Percentiles rank a stretch among this genome's conserved stretches.
phyloP scores from a whole-genome alignment of 1,140 invertebrate species.

The honey bee (Apis mellifera) region DNA sequence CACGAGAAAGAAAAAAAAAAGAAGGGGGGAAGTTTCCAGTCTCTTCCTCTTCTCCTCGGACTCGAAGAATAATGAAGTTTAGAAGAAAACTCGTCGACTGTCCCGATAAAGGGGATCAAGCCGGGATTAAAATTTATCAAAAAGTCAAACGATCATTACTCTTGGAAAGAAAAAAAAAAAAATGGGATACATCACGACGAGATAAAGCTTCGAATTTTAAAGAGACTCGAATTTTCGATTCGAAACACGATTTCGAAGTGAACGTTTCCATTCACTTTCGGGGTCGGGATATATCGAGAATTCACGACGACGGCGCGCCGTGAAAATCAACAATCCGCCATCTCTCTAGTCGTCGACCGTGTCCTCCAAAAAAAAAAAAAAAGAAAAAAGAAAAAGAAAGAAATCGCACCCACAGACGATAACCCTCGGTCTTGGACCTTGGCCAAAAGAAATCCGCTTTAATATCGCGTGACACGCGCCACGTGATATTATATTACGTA shows the following conservation, averaged over 20 bases:
- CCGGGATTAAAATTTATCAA: neutral
- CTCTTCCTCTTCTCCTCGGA: too few relatives aligned
- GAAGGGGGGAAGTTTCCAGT: too few relatives aligned
- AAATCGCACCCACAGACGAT: constrained; percentile 18
- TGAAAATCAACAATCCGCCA: neutral
- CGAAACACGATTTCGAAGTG: too few relatives aligned
- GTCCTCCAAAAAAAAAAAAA: neutral
- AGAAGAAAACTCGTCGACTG: neutral
- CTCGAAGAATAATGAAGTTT: constrained; percentile 1
- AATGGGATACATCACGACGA: too few relatives aligned
- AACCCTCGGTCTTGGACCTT: constrained; percentile 40
- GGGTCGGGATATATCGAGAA: too few relatives aligned
- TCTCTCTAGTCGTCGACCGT: neutral
- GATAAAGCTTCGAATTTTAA: too few relatives aligned
- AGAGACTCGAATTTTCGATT: too few relatives aligned
- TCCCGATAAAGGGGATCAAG: neutral
- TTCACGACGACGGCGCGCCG: neutral
- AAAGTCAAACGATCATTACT: neutral
- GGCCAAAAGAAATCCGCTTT: constrained; percentile 58
- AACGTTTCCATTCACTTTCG: neutral
- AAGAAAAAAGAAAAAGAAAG: neutral
- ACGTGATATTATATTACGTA: neutral
- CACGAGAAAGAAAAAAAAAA: too few relatives aligned
- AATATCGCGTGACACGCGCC: constrained; percentile 58
- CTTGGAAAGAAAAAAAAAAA: too few relatives aligned